Evolutionary conservation across 2,797 vertebrate species (phyloP), one percentile per base, ranked within the genome.

Genomic region (Melanotaenia trifasciata): DNA sequence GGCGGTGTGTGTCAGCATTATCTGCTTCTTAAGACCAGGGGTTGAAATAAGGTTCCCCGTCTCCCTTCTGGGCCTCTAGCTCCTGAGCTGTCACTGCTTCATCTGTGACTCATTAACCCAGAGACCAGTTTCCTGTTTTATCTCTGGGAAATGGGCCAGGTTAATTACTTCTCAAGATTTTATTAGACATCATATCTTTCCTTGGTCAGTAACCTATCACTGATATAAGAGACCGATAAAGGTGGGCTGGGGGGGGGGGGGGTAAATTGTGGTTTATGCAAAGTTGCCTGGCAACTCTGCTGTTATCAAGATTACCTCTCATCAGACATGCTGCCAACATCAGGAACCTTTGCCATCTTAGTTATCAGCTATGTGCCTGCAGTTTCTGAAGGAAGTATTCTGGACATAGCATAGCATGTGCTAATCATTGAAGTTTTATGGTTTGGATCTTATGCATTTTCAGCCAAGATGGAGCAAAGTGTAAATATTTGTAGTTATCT

Each of bases 41-140:
- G 72, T 70, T 84, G 70, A 78, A 64, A 68, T 59, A 62, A 60
- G 58, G 50, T 75, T 78, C 60, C 53, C 47, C 32, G 56, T 69
- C 72, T 80, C 63, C 58, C 70, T 76, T 36, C 59, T 61, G 78
- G 78, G 85, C 83, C 84, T 82, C 90, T 77, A 70, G 73, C 67
- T 71, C 65, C 51, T 71, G 69, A 59, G 72, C 67, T 59, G 62
- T 67, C 81, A 74, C 79, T 24, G 4, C 73, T 62, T 14, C 22
- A 50, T 78, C 84, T 86, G 81, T 90, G 87, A 89, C 74, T 92
- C 88, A 91, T 89, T 91, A 88, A 76, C 45, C 12, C 67, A 67
- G 28, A 79, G 74, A 79, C 76, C 56, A 66, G 73, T 87, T 89
- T 92, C 77, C 73, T 80, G 65, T 86, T 84, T 83, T 78, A 50